A percentile compares a stretch with the other conserved stretches of the same genome.
Evolutionary conservation across 2,797 vertebrate species (phyloP).

Genomic region (Rhyacichthys aspro): DNA sequence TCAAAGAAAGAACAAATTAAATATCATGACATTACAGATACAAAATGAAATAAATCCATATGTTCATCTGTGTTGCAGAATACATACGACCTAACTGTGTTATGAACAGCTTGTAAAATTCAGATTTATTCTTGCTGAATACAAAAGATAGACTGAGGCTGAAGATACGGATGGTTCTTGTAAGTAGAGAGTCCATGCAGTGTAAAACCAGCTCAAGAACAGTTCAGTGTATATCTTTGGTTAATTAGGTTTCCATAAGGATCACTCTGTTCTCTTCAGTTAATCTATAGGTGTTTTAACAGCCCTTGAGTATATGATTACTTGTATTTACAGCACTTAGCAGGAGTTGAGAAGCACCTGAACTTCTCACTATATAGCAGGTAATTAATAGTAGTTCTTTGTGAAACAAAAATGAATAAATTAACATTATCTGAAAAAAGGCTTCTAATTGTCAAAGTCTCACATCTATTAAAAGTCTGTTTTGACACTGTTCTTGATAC

Average conservation of each 20-base stretch:
- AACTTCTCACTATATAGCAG: neutral
- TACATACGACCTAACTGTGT: too few relatives aligned
- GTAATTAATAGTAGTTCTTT: neutral
- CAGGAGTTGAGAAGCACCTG: neutral
- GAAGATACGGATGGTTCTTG: neutral
- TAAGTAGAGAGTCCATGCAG: too few relatives aligned
- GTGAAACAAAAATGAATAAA: neutral
- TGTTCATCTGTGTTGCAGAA: too few relatives aligned
- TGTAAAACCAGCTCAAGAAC: neutral
- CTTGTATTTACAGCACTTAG: neutral
- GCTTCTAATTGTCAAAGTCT: neutral
- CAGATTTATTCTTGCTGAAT: neutral
- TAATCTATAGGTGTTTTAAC: neutral
- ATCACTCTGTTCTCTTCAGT: neutral
- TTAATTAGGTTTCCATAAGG: neutral
- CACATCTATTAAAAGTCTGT: neutral
- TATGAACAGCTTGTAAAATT: neutral
- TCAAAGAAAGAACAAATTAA: too few relatives aligned
- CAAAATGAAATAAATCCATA: too few relatives aligned
- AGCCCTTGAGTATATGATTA: neutral
- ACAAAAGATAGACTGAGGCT: neutral
- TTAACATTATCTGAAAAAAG: neutral
- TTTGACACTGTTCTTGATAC: neutral
- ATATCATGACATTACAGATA: too few relatives aligned
- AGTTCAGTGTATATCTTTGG: neutral